Evolutionary conservation across 23 tunicate species (phyloP).

Genomic region (Styela clava): DNA sequence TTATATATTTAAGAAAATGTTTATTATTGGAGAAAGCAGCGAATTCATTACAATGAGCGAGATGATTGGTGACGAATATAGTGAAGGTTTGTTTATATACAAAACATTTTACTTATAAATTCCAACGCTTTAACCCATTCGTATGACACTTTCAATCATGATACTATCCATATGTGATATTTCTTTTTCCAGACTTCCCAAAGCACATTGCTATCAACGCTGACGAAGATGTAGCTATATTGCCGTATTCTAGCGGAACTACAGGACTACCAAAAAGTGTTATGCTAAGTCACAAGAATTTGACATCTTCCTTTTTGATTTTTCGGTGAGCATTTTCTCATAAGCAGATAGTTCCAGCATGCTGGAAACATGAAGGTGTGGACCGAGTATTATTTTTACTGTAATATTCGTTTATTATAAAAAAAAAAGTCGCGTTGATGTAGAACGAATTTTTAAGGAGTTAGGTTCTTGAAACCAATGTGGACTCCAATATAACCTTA

Average conservation of each 20-base stretch:
- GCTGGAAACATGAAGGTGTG: too few species aligned
- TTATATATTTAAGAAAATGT: neutral
- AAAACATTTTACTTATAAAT: too few species aligned
- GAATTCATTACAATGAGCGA: neutral
- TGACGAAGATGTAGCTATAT: constrained; percentile 17
- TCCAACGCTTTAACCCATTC: too few species aligned
- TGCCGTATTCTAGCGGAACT: constrained; percentile 69
- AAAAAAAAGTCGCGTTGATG: too few species aligned
- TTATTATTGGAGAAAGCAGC: neutral
- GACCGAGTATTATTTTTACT: too few species aligned
- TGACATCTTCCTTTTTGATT: constrained; percentile 10
- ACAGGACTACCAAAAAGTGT: constrained; percentile 82
- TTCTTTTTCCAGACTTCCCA: constrained; percentile 29
- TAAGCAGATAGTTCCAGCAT: too few species aligned
- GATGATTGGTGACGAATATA: neutral
- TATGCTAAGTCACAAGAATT: constrained; percentile 44
- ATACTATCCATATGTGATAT: too few species aligned
- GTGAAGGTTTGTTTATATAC: neutral
- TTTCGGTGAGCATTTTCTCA: constrained; percentile 24
- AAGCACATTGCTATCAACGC: neutral
- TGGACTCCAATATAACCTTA: too few species aligned
- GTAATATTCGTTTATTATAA: too few species aligned
- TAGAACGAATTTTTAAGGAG: too few species aligned
- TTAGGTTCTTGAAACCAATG: too few species aligned
- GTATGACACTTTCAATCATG: too few species aligned